Evolutionary conservation across 2,113 vertebrate genomes (phyloP).

Genomic region (Heterochromis multidens): DNA sequence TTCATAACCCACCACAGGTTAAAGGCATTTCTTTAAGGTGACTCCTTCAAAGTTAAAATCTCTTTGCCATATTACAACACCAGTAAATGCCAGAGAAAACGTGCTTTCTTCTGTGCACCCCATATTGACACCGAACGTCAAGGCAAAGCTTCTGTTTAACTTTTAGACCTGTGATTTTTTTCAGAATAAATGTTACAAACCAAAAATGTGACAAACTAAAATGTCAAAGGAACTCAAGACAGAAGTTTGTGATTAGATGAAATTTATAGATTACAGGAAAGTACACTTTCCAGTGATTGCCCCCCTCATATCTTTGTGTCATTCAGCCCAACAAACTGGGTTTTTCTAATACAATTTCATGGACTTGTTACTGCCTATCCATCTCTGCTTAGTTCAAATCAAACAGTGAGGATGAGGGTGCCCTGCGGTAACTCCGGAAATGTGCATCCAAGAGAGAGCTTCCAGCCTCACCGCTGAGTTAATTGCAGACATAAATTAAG

Average conservation of each 20-base stretch:
- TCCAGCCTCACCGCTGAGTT: slow-evolving; percentile 14
- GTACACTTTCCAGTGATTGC: too few relatives aligned
- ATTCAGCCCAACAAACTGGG: neutral
- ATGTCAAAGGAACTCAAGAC: neutral
- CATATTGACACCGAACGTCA: neutral
- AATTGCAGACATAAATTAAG: slow-evolving; percentile 37
- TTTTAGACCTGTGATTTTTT: neutral
- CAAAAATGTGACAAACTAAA: neutral
- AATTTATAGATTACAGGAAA: too few relatives aligned
- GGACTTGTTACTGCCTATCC: neutral
- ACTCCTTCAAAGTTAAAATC: slow-evolving; percentile 12
- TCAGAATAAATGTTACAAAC: neutral
- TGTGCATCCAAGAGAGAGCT: slow-evolving; percentile 4
- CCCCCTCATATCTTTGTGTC: neutral
- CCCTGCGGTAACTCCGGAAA: neutral
- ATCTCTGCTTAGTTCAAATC: neutral
- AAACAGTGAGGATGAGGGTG: neutral
- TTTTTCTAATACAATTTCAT: neutral
- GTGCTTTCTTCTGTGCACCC: neutral
- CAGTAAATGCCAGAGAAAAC: slow-evolving; percentile 10
- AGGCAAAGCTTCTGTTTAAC: slow-evolving; percentile 16
- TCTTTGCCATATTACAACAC: slow-evolving; percentile 30
- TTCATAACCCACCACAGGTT: neutral
- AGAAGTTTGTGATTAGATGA: neutral
- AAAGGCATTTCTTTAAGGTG: slow-evolving; percentile 10